Conservation (phyloP, 23 tunicate genomes). For the Trididemnum clinides region DNA sequence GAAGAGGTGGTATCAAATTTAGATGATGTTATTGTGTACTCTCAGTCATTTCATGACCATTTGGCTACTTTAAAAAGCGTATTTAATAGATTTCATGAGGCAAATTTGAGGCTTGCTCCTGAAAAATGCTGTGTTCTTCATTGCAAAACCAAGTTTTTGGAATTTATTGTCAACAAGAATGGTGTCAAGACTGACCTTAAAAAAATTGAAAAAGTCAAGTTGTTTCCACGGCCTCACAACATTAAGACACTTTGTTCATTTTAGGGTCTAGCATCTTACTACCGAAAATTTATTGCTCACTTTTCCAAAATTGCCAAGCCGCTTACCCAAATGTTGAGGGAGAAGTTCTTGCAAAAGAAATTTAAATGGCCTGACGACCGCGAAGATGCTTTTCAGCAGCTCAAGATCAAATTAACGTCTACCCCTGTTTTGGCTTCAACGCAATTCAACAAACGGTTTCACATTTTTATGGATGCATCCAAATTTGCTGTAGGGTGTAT, state of each 20-base stretch:
- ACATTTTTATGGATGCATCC: constrained; percentile 33
- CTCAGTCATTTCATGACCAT: constrained; percentile 33
- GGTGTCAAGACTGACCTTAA: constrained; percentile 25
- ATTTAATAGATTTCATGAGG: not conserved
- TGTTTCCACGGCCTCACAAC: constrained; percentile 24
- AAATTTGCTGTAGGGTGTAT: constrained; percentile 33
- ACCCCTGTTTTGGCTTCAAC: constrained; percentile 33
- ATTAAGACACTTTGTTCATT: constrained; percentile 26
- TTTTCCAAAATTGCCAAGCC: constrained; percentile 28
- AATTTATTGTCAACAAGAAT: not conserved
- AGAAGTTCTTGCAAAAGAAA: not conserved
- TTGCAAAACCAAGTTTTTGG: constrained; percentile 2
- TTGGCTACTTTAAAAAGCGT: not conserved
- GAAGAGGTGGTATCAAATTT: constrained; percentile 9
- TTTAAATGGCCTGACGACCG: constrained; percentile 16
- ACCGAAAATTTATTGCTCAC: constrained; percentile 8
- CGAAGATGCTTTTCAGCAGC: constrained; percentile 12
- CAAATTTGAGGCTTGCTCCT: not conserved
- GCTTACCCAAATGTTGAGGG: not conserved
- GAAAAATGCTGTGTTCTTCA: constrained; percentile 14
- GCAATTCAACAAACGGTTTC: constrained; percentile 4
- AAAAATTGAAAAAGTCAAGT: not conserved
- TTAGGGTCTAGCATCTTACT: constrained; percentile 45
- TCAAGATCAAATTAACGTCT: not conserved
- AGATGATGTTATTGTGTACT: constrained; percentile 37